Conservation (phyloP, 2,113 vertebrate species). For the Daphoenositta chrysoptera region DNA sequence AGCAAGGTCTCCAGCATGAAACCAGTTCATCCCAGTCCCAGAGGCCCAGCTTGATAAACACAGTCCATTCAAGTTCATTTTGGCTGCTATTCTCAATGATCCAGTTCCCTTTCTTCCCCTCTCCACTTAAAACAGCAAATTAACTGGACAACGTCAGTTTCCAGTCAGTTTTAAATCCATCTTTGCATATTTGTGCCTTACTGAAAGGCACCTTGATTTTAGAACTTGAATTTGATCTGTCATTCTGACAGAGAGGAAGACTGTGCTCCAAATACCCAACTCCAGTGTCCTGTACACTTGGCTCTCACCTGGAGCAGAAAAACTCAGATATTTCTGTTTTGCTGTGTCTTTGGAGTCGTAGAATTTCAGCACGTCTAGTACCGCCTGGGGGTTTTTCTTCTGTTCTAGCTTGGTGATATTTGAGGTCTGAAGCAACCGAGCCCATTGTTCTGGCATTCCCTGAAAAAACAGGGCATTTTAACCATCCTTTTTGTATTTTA, state of each 20-base stretch:
- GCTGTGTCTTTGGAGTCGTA: constrained; percentile 94
- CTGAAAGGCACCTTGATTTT: neutral
- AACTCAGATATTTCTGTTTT: constrained; percentile 98
- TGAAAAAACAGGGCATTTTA: constrained; percentile 26
- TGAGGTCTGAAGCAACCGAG: constrained; percentile 92
- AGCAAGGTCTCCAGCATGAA: neutral
- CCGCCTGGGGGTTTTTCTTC: constrained; percentile 98
- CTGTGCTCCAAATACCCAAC: neutral
- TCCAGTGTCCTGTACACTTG: neutral
- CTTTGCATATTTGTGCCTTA: neutral
- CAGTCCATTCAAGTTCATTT: neutral
- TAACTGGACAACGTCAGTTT: neutral
- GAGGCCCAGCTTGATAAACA: neutral
- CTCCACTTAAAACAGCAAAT: constrained; percentile 15
- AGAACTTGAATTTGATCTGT: neutral
- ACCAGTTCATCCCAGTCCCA: neutral
- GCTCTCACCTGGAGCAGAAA: constrained; percentile 86
- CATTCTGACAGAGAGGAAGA: neutral
- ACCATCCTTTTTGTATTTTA: neutral
- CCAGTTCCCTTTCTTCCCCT: neutral
- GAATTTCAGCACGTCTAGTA: constrained; percentile 95
- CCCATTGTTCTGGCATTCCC: constrained; percentile 99
- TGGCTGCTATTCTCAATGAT: neutral
- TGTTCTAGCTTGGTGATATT: constrained; percentile 98
- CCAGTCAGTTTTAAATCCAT: neutral